Base-by-base conservation (phyloP, 2,113 vertebrate genomes). In the Aix galericulata region DNA sequence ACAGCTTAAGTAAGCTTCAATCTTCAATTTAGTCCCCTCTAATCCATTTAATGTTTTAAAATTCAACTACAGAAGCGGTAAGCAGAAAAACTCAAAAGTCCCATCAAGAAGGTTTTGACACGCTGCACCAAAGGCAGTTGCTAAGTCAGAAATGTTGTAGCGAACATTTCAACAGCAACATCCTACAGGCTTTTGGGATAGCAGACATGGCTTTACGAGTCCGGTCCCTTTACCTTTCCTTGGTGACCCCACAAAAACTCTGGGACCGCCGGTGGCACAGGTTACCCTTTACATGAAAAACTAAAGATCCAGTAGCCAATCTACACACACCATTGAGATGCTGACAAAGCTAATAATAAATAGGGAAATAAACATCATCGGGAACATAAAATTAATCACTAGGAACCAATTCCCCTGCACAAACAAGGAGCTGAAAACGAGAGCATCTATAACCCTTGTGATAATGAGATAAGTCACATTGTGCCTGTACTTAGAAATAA, bases 381-480 rank as follows among this genome's bases (percentile, higher is more conserved):
- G 3, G 62, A 88, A 72, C 71, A 73, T 77, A 83, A 90, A 86
- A 86, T 93, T 90, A 95, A 92, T 81, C 86, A 53, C 40, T 78
- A 76, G 90, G 53, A 95, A 97, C 68, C 26, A 76, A 93, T 52
- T 81, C 48, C 56, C 38, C 67, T 66, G 34, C 6, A 50, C 86
- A 95, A 93, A 94, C 42, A 91, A 67, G 69, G 80, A 89, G 62
- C 58, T 89, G 75, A 68, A 92, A 91, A 92, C 13, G 11, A 93
- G 53, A 82, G 31, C 34, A 60, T 52, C 72, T 90, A 62, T 55
- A 87, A 72, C 59, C 34, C 67, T 21, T 22, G 27, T 52, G 89
- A 96, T 94, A 69, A 89, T 12, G 62, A 96, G 84, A 94, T 90
- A 96, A 96, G 60, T 38, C 11, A 44, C 20, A 42, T 27, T 89